These are phyloP conservation scores for Bradysia coprophila DNA, from an alignment of 1,140 invertebrate species.

Conservation along the genomic window DNA sequence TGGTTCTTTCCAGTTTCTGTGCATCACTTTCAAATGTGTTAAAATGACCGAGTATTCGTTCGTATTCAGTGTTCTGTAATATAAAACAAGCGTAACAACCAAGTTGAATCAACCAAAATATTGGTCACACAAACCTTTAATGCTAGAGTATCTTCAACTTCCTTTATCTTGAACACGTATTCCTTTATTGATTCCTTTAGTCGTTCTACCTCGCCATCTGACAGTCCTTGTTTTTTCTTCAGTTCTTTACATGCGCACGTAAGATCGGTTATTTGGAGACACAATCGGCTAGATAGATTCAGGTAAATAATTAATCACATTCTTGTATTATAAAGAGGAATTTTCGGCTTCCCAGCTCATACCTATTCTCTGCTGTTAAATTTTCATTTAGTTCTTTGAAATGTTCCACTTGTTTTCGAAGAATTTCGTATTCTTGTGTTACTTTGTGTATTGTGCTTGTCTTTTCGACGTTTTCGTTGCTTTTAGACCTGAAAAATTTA, in stretches of 20 bases:
- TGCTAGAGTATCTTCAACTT: constrained; percentile 45
- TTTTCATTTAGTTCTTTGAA: constrained; percentile 19
- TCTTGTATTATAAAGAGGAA: not conserved
- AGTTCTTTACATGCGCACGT: constrained; percentile 26
- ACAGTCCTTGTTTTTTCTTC: constrained; percentile 30
- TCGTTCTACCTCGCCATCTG: constrained; percentile 33
- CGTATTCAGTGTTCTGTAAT: too few species aligned
- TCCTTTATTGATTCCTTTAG: constrained; percentile 41
- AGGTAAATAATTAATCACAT: constrained; percentile 3
- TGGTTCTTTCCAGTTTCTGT: constrained; percentile 38
- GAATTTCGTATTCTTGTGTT: constrained; percentile 17
- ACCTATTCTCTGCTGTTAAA: constrained; percentile 21
- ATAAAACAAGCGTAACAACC: too few species aligned
- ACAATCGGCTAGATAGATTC: constrained; percentile 13
- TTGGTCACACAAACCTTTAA: too few species aligned
- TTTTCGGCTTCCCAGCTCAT: not conserved
- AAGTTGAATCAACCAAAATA: too few species aligned
- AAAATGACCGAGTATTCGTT: constrained; percentile 43
- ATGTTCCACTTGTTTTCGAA: constrained; percentile 17
- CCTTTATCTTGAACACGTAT: constrained; percentile 42
- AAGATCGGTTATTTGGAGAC: constrained; percentile 14
- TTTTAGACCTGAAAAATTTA: not conserved
- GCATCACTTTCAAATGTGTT: constrained; percentile 38
- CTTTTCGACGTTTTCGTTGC: not conserved
- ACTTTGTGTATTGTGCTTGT: constrained; percentile 9